Evolutionary conservation across 2,797 vertebrate genomes (phyloP).

Genomic region (Loris lydekkerianus): DNA sequence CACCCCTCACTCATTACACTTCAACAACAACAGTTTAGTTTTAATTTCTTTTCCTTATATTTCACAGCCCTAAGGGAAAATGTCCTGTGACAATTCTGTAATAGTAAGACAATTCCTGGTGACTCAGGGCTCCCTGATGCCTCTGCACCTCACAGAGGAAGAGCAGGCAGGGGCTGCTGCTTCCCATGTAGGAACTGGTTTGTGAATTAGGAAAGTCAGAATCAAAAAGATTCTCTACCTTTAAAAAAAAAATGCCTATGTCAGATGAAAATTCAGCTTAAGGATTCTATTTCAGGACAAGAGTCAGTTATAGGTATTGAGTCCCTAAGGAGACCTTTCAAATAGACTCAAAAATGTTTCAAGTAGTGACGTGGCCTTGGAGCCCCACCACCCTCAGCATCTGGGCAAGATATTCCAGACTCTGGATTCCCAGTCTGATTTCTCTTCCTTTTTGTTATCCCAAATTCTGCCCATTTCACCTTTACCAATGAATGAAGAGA

Average conservation of each 20-base stretch:
- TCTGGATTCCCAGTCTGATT: neutral
- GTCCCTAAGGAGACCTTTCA: neutral
- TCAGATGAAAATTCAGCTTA: constrained; percentile 17
- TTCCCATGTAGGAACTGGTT: neutral
- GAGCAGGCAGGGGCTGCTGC: neutral
- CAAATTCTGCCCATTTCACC: neutral
- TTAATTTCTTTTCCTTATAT: constrained; percentile 79
- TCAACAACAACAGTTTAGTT: constrained; percentile 68
- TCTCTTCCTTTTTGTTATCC: neutral
- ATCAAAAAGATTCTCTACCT: constrained; percentile 56
- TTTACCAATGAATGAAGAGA: neutral
- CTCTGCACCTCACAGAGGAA: constrained; percentile 37
- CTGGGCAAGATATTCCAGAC: neutral
- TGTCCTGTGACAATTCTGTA: constrained; percentile 76
- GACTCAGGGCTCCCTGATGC: constrained; percentile 71
- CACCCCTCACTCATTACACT: constrained; percentile 65
- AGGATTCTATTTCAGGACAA: constrained; percentile 21
- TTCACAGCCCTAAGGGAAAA: constrained; percentile 78
- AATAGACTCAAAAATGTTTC: neutral
- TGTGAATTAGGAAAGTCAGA: constrained; percentile 63
- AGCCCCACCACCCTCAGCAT: neutral
- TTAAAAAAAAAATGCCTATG: neutral
- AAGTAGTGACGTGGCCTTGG: neutral
- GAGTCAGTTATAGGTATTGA: neutral
- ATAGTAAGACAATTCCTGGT: constrained; percentile 77